These are phyloP conservation scores for Sarcophaga caerulescens DNA, from an alignment of 2,888 invertebrate species.

Conservation along the genomic window DNA sequence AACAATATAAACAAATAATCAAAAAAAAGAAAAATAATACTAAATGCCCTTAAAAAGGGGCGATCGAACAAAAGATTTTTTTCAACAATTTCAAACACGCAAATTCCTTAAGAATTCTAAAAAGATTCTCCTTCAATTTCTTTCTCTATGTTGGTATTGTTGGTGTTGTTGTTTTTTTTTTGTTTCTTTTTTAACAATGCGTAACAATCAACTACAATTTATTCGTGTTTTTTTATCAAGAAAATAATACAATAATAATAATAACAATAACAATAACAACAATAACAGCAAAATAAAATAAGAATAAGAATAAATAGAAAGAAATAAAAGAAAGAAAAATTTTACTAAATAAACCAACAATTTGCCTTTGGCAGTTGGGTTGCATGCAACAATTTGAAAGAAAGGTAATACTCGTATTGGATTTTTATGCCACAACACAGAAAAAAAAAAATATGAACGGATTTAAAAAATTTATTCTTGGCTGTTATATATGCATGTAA, in stretches of 20 bases:
- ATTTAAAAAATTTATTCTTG: not conserved
- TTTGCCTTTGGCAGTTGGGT: not conserved
- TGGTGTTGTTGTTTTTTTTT: not conserved
- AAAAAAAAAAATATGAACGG: not conserved
- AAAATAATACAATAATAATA: not conserved
- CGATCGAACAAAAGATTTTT: not conserved
- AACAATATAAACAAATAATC: too few species aligned
- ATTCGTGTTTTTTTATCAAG: constrained; percentile 44
- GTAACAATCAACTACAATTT: constrained; percentile 33
- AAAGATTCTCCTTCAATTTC: not conserved
- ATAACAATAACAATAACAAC: not conserved
- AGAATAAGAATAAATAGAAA: constrained; percentile 17
- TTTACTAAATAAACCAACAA: constrained; percentile 49
- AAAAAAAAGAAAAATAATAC: too few species aligned
- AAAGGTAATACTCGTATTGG: too few species aligned
- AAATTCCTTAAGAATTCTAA: constrained; percentile 27
- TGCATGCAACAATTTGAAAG: constrained; percentile 28
- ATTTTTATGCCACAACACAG: too few species aligned
- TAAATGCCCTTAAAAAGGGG: too few species aligned
- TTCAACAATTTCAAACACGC: constrained; percentile 32
- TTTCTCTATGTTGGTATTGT: too few species aligned
- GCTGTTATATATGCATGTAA: too few species aligned
- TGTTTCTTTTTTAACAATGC: constrained; percentile 41
- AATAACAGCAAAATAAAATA: not conserved
- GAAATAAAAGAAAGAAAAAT: constrained; percentile 25